Conservation (phyloP, 2,888 invertebrate species). For the Micoletzkya japonica region DNA sequence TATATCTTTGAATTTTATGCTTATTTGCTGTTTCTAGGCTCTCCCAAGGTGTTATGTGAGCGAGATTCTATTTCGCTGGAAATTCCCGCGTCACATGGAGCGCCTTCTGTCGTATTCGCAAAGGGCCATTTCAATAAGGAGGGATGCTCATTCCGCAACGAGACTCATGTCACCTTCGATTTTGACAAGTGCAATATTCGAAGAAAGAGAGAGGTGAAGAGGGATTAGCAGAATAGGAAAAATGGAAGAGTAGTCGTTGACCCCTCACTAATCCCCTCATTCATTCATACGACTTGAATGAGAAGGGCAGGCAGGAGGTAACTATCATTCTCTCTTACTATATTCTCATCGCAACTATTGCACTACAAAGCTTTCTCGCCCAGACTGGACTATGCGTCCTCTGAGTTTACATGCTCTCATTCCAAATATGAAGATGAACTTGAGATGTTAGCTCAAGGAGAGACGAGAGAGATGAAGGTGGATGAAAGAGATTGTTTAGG, state of each 20-base stretch:
- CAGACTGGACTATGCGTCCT: background rate
- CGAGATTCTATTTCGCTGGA: conserved; percentile 48
- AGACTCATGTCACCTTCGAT: conserved; percentile 51
- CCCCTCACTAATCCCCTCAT: conserved; percentile 16
- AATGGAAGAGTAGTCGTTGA: conserved; percentile 3
- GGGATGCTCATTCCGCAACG: conserved; percentile 49
- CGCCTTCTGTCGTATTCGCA: conserved; percentile 57
- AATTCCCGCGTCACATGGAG: conserved; percentile 41
- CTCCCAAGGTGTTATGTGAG: conserved; percentile 48
- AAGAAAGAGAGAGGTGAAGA: conserved; percentile 54
- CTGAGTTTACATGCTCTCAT: background rate
- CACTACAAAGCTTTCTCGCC: background rate
- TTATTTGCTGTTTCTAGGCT: conserved; percentile 35
- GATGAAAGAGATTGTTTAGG: no score
- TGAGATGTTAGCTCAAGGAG: background rate
- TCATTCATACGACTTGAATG: background rate
- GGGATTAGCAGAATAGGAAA: background rate
- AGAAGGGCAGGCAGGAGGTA: no score
- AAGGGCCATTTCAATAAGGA: conserved; percentile 57
- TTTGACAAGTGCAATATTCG: conserved; percentile 58
- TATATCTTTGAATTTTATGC: background rate
- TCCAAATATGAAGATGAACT: no score
- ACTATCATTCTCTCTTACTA: no score
- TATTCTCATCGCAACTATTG: background rate
- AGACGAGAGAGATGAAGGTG: background rate